These are phyloP conservation scores for Agelastica alni DNA, from an alignment of 2,888 invertebrate genomes.

Conservation along the genomic window DNA sequence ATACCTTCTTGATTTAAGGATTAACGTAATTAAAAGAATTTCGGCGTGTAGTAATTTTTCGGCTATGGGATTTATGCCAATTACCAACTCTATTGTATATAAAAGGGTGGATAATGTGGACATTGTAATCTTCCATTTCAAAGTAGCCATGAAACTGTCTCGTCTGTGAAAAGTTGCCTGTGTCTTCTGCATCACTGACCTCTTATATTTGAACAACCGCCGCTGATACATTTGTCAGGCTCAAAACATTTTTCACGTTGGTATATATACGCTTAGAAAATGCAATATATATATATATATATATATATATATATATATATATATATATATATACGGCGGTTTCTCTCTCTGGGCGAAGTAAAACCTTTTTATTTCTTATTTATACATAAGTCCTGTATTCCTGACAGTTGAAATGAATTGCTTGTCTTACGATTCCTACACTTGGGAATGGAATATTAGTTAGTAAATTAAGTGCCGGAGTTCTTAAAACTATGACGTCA, in stretches of 20 bases:
- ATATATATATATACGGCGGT: too few relatives aligned
- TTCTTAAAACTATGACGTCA: neutral
- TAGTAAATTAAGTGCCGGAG: conserved; percentile 4
- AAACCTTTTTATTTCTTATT: conserved; percentile 16
- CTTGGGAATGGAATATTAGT: conserved; percentile 13
- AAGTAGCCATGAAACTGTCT: conserved; percentile 36
- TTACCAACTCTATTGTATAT: conserved; percentile 8
- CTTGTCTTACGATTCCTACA: conserved; percentile 14
- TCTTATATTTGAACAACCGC: conserved; percentile 34
- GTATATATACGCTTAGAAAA: conserved; percentile 23
- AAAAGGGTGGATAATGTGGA: conserved; percentile 21
- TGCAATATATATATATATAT: conserved; percentile 24
- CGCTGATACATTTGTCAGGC: conserved; percentile 39
- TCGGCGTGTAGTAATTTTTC: neutral
- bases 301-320: too few relatives aligned
- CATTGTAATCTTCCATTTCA: conserved; percentile 34
- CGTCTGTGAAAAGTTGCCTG: conserved; percentile 34
- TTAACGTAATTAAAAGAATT: too few relatives aligned
- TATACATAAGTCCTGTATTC: conserved; percentile 18
- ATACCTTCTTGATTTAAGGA: too few relatives aligned
- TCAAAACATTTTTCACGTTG: conserved; percentile 30
- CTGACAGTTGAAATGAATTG: conserved; percentile 15
- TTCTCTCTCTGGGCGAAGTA: conserved; percentile 17
- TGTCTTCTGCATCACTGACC: conserved; percentile 31
- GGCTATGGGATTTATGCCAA: neutral